These are phyloP conservation scores for Nerophis ophidion DNA, from an alignment of 2,113 vertebrate species.

Conservation along the genomic window DNA sequence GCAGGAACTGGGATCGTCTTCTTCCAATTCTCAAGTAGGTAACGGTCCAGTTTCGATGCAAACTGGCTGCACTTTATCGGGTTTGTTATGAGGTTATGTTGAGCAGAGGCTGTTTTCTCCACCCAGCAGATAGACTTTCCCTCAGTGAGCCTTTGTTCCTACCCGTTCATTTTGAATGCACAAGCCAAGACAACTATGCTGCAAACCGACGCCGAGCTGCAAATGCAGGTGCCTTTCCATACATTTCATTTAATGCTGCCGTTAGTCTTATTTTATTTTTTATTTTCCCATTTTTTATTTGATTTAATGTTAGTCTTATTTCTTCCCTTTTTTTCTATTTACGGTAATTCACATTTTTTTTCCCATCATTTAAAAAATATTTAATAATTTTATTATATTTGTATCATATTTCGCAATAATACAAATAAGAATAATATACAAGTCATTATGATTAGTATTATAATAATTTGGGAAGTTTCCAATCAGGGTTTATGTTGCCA, in stretches of 20 bases:
- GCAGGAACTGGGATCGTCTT: conserved; percentile 86
- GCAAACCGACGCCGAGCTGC: conserved; percentile 93
- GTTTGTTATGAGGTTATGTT: too few relatives aligned
- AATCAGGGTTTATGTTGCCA: too few relatives aligned
- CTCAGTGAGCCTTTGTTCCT: conserved; percentile 90
- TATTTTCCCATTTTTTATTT: neutral
- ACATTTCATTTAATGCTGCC: neutral
- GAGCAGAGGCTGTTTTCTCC: neutral
- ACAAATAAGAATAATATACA: too few relatives aligned
- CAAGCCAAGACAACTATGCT: conserved; percentile 98
- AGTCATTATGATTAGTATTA: too few relatives aligned
- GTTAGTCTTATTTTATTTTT: neutral
- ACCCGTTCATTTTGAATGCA: conserved; percentile 94
- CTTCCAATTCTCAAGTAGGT: conserved; percentile 78
- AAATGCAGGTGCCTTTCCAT: conserved; percentile 87
- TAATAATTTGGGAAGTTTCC: too few relatives aligned
- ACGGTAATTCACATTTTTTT: too few relatives aligned
- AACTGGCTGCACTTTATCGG: too few relatives aligned
- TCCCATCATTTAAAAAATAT: too few relatives aligned
- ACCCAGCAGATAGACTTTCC: conserved; percentile 70
- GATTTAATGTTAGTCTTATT: neutral
- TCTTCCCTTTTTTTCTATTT: too few relatives aligned
- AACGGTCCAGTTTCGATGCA: neutral
- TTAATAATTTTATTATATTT: too few relatives aligned
- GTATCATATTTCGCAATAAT: too few relatives aligned